phyloP scores from a whole-genome alignment of 1,140 invertebrate species.

The Protaetia brevitarsis region DNA sequence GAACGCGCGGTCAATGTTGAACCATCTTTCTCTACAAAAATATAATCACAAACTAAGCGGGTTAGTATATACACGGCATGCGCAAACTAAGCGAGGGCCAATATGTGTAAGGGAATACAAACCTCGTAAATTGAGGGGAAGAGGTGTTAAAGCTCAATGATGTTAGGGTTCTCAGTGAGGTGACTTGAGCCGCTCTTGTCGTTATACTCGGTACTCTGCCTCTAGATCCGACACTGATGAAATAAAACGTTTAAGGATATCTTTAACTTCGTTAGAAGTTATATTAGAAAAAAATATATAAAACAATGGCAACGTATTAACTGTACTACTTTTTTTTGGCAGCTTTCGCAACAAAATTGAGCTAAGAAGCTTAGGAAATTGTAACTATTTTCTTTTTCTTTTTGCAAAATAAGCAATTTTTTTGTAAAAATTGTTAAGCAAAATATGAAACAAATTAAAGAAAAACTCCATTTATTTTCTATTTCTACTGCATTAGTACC shows the following conservation, averaged over 20 bases:
- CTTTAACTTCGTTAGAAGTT: not conserved
- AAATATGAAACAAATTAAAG: too few relatives aligned
- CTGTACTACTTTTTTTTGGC: too few relatives aligned
- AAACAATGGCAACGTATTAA: too few relatives aligned
- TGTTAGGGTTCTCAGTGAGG: constrained; percentile 53
- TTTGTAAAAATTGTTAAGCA: too few relatives aligned
- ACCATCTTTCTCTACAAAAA: not conserved
- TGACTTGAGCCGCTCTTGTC: constrained; percentile 51
- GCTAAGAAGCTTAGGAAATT: too few relatives aligned
- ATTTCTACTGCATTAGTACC: too few relatives aligned
- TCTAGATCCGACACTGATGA: constrained; percentile 46
- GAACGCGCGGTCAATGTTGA: not conserved
- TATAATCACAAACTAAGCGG: not conserved
- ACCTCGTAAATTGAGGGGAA: constrained; percentile 42
- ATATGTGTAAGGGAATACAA: constrained; percentile 30
- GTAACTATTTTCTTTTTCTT: too few relatives aligned
- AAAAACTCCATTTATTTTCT: too few relatives aligned
- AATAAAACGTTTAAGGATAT: constrained; percentile 24
- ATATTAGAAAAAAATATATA: too few relatives aligned
- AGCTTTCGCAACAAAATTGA: too few relatives aligned
- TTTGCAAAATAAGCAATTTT: too few relatives aligned
- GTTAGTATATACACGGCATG: constrained; percentile 18
- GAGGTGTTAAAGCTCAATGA: constrained; percentile 54
- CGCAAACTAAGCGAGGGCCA: constrained; percentile 9
- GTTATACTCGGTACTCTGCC: constrained; percentile 57